Evolutionary conservation across 2,888 invertebrate species (phyloP).

Genomic region (Caenorhabditis angaria): DNA sequence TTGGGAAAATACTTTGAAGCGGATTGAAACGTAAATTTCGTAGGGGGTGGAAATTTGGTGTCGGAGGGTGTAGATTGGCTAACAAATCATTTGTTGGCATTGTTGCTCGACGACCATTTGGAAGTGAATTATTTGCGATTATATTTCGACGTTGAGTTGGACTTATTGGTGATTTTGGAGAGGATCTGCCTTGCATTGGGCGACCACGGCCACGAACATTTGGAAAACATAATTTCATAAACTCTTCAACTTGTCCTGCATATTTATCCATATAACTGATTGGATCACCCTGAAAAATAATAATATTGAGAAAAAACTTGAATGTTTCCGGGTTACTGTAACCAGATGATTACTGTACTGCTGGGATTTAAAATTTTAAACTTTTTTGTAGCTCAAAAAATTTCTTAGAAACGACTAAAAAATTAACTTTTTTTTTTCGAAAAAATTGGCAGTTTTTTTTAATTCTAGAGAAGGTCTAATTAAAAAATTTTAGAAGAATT

Average conservation of each 20-base stretch:
- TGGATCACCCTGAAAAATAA: constrained; percentile 65
- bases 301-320: neutral
- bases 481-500: too few relatives aligned
- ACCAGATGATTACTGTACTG: too few relatives aligned
- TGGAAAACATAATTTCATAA: constrained; percentile 72
- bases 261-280: constrained; percentile 71
- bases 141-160: constrained; percentile 21
- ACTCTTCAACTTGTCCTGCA: constrained; percentile 71
- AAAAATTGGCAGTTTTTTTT: too few relatives aligned
- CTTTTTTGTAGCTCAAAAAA: too few relatives aligned
- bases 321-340: too few relatives aligned
- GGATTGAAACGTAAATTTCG: constrained; percentile 21
- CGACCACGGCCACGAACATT: constrained; percentile 70
- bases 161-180: constrained; percentile 48
- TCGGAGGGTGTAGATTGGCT: neutral
- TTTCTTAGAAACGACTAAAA: too few relatives aligned
- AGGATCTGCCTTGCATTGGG: constrained; percentile 66
- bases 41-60: neutral
- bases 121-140: neutral
- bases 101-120: constrained; percentile 12
- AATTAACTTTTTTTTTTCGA: too few relatives aligned
- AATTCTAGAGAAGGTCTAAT: too few relatives aligned
- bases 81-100: neutral
- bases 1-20: constrained; percentile 48
- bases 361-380: too few relatives aligned